Evolutionary conservation across 1,140 invertebrate genomes (phyloP).

Genomic region (Pogonognathellus flavescens): DNA sequence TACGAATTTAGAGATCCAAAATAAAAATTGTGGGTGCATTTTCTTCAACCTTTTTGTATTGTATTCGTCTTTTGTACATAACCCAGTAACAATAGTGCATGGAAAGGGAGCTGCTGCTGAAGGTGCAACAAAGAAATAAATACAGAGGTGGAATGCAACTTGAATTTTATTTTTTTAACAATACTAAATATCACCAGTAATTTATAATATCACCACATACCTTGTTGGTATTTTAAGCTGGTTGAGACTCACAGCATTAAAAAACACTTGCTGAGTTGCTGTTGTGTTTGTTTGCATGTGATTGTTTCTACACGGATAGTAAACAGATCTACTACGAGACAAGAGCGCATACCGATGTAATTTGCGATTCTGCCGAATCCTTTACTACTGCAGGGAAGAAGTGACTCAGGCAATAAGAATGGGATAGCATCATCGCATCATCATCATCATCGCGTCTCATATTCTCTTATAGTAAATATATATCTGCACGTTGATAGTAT

Average conservation of each 20-base stretch:
- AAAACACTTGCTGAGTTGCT: no score
- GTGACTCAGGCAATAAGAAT: constrained; percentile 34
- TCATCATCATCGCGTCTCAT: no score
- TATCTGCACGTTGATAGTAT: no score
- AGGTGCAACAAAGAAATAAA: constrained; percentile 38
- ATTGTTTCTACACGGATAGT: no score
- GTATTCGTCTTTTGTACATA: background rate
- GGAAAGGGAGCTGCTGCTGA: background rate
- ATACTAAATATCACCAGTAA: no score
- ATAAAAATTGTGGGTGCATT: background rate
- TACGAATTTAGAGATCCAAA: background rate
- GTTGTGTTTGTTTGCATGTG: no score
- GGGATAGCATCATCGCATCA: constrained; percentile 27
- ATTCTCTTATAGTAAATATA: no score
- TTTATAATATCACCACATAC: no score
- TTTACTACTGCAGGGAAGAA: background rate
- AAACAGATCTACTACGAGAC: no score
- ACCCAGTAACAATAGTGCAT: background rate
- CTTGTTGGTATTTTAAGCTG: no score
- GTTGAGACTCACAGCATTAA: no score
- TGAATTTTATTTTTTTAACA: no score
- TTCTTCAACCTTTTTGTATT: constrained; percentile 20
- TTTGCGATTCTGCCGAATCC: constrained; percentile 13
- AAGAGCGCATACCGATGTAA: background rate
- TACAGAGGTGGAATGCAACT: background rate